Percentiles rank a stretch among this genome's conserved stretches.
Conservation (phyloP, 2,888 invertebrate species). For the Cataglyphis rosenhaueri region DNA sequence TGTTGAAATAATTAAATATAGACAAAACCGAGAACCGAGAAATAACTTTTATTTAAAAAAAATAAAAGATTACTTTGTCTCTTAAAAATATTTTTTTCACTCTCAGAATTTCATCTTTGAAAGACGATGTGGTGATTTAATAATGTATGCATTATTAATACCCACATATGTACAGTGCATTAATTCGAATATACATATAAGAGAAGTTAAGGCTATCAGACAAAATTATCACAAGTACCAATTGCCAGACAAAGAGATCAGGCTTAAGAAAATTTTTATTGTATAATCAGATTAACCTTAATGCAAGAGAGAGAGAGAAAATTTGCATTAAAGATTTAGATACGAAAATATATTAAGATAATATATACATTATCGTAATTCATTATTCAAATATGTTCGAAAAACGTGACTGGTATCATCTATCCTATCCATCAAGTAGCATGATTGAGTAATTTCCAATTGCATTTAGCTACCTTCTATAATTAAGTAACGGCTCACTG, state of each 20-base stretch:
- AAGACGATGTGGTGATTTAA: background rate
- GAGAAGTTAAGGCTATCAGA: background rate
- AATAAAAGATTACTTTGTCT: background rate
- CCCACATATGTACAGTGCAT: background rate
- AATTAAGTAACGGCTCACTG: slow-evolving; percentile 42
- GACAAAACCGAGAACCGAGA: background rate
- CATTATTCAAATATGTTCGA: background rate
- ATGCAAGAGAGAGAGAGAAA: background rate
- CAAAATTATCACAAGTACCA: slow-evolving; percentile 20
- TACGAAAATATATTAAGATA: slow-evolving; percentile 12
- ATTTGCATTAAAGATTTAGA: slow-evolving; percentile 25
- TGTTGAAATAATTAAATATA: background rate
- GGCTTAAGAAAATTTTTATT: slow-evolving; percentile 17
- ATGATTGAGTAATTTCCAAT: slow-evolving; percentile 32
- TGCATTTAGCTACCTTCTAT: slow-evolving; percentile 20
- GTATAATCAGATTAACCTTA: background rate
- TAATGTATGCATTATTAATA: background rate
- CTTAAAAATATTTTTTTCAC: background rate
- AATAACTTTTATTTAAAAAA: background rate
- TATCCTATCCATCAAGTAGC: slow-evolving; percentile 23
- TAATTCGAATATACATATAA: background rate
- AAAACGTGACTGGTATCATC: background rate
- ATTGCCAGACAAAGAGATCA: slow-evolving; percentile 24
- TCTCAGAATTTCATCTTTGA: background rate
- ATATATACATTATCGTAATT: background rate